Percentiles rank a stretch among this genome's conserved stretches.
phyloP scores from a whole-genome alignment of 1,140 invertebrate species.

The Dryas iulia region DNA sequence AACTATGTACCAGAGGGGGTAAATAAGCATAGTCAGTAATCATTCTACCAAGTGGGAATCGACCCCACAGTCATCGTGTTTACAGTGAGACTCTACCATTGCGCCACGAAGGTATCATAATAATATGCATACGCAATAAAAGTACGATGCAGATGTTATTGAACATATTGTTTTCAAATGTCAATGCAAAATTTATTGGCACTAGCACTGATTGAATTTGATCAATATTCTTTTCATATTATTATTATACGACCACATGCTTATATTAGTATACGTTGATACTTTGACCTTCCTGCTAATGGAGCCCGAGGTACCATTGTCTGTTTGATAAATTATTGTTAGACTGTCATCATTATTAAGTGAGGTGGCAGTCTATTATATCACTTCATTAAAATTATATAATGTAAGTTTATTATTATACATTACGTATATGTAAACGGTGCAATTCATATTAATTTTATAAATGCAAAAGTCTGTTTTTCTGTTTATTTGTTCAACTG shows the following conservation, averaged over 20 bases:
- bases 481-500: no score
- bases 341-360: not conserved
- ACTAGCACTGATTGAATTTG: not conserved
- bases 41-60: no score
- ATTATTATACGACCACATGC: not conserved
- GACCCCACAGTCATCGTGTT: no score
- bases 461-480: no score
- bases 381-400: not conserved
- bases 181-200: not conserved
- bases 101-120: no score
- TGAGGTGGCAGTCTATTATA: not conserved
- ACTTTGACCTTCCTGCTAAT: constrained; percentile 2
- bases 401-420: not conserved
- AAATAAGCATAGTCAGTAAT: no score
- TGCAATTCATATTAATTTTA: no score
- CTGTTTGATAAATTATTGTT: not conserved
- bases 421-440: not conserved
- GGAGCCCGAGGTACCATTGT: not conserved
- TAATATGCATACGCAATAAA: no score
- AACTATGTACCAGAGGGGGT: no score
- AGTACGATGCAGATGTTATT: not conserved
- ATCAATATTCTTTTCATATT: not conserved
- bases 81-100: no score
- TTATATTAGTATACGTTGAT: not conserved
- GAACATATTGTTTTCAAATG: not conserved